Conservation (phyloP, 1,140 invertebrate genomes). For the Parasteatoda tepidariorum region DNA sequence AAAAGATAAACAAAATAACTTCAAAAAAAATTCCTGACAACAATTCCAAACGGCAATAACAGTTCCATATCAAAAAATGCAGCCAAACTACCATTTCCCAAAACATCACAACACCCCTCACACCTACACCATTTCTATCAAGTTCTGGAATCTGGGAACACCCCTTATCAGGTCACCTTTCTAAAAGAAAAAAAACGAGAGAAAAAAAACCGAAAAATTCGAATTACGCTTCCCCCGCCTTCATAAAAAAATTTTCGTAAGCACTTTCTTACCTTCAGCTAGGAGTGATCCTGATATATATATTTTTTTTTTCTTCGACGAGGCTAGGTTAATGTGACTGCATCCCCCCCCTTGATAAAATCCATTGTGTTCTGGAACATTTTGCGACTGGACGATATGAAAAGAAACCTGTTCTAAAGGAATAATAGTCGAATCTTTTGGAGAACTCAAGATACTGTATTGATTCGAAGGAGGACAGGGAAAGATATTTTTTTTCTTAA, state of each 20-base stretch:
- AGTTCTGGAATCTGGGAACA: not conserved
- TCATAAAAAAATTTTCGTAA: too few relatives aligned
- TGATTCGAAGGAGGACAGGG: not conserved
- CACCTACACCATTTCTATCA: not conserved
- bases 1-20: too few relatives aligned
- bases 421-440: not conserved
- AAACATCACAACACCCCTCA: not conserved
- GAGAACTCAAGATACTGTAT: not conserved
- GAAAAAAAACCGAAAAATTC: too few relatives aligned
- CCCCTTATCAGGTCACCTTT: not conserved
- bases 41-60: too few relatives aligned
- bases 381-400: not conserved
- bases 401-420: not conserved
- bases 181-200: not conserved
- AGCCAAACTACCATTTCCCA: not conserved
- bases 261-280: too few relatives aligned
- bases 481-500: not conserved
- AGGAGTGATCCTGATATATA: too few relatives aligned
- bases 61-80: not conserved
- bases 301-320: not conserved
- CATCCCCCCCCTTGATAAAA: not conserved
- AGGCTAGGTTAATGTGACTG: not conserved
- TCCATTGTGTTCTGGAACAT: not conserved
- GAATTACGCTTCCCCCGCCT: too few relatives aligned
- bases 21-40: too few relatives aligned